Conservation (phyloP, 2,113 vertebrate species). For the Stigmatopora argus region DNA sequence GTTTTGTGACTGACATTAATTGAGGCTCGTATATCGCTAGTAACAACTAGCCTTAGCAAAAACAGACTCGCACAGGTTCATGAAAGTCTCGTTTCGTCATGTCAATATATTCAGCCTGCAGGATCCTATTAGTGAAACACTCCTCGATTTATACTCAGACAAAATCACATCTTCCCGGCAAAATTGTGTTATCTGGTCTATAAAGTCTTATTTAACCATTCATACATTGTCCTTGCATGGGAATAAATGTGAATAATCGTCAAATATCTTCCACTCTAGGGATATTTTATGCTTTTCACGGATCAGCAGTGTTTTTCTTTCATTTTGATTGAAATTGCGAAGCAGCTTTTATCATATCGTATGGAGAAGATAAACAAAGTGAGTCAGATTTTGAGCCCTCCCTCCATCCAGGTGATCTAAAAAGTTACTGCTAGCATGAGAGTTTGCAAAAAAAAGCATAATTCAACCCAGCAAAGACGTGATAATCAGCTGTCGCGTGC, state of each 20-base stretch:
- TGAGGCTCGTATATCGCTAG: conserved; percentile 25
- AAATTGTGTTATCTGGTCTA: not conserved
- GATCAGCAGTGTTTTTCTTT: not conserved
- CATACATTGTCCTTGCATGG: not conserved
- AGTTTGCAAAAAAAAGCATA: not conserved
- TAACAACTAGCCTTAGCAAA: conserved; percentile 26
- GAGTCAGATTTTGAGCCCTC: no score
- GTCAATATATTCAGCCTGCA: conserved; percentile 36
- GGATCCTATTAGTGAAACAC: conserved; percentile 24
- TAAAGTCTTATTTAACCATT: not conserved
- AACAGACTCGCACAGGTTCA: conserved; percentile 25
- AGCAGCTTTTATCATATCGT: no score
- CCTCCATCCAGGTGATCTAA: no score
- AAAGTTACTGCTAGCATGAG: no score
- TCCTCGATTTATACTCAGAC: conserved; percentile 14
- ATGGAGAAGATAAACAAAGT: no score
- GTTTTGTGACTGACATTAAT: conserved; percentile 42
- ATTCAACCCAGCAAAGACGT: not conserved
- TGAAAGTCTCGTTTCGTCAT: conserved; percentile 40
- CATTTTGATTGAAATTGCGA: no score
- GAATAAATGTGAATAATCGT: not conserved
- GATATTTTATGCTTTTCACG: not conserved
- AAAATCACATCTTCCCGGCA: not conserved
- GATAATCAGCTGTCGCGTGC: not conserved
- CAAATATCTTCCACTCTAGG: not conserved